Conservation (phyloP, 2,888 invertebrate species). For the Nasonovia ribisnigri region DNA sequence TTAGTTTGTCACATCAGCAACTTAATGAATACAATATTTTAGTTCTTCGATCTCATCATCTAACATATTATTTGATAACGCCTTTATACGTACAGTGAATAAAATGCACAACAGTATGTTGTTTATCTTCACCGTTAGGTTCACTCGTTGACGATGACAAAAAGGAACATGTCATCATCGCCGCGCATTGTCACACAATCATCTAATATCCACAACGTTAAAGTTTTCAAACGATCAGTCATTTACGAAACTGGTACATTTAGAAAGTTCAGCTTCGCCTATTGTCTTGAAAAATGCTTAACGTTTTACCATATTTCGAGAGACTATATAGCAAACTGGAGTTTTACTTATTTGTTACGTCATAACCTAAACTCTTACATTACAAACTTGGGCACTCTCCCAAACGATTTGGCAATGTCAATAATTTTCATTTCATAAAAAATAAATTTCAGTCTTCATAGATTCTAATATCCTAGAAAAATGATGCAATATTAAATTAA, state of each 20-base stretch:
- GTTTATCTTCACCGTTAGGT: background rate
- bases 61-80: background rate
- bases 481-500: background rate
- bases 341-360: slow-evolving; percentile 13
- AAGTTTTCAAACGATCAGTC: slow-evolving; percentile 18
- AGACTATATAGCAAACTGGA: background rate
- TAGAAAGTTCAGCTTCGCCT: slow-evolving; percentile 3
- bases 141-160: background rate
- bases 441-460: background rate
- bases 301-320: background rate
- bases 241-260: background rate
- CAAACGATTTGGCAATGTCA: slow-evolving; percentile 15
- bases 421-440: slow-evolving; percentile 2
- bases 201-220: background rate
- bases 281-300: slow-evolving; percentile 29
- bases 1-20: background rate
- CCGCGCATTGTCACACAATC: background rate
- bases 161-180: slow-evolving; percentile 6
- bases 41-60: background rate
- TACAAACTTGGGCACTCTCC: slow-evolving; percentile 5
- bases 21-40: slow-evolving; percentile 4
- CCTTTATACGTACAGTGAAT: background rate
- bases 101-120: background rate
- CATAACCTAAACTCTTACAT: background rate
- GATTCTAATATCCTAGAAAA: background rate